Conservation (phyloP, 2,888 invertebrate species). For the Iphiclides podalirius region DNA sequence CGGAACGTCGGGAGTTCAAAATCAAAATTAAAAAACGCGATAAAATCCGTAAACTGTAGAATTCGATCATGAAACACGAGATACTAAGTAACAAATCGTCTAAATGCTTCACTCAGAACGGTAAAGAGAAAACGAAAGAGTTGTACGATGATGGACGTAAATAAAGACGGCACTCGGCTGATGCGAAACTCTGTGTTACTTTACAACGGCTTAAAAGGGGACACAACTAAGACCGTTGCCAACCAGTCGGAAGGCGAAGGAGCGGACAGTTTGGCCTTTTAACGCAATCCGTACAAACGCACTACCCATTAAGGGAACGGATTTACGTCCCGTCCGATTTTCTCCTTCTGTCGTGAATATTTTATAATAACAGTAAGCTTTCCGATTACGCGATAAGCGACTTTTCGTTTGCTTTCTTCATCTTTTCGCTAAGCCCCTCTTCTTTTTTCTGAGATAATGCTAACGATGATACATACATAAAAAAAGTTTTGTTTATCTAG, state of each 20-base stretch:
- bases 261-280: slow-evolving; percentile 41
- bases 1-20: too few relatives aligned
- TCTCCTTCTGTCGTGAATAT: slow-evolving; percentile 6
- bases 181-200: slow-evolving; percentile 30
- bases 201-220: slow-evolving; percentile 25
- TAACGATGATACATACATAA: too few relatives aligned
- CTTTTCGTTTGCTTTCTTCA: not conserved
- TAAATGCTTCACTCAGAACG: too few relatives aligned
- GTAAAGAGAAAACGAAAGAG: too few relatives aligned
- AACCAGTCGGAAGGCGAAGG: slow-evolving; percentile 40
- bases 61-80: too few relatives aligned
- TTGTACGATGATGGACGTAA: not conserved
- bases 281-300: slow-evolving; percentile 35
- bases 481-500: too few relatives aligned
- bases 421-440: too few relatives aligned
- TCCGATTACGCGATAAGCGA: not conserved
- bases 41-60: too few relatives aligned
- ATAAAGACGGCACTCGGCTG: not conserved
- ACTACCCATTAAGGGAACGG: slow-evolving; percentile 19
- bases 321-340: slow-evolving; percentile 12
- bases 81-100: too few relatives aligned
- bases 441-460: too few relatives aligned
- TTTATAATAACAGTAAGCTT: not conserved
- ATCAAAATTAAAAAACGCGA: too few relatives aligned
- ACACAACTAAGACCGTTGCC: slow-evolving; percentile 31